Conservation (phyloP, 2,888 invertebrate genomes). For the Encarsia formosa region DNA sequence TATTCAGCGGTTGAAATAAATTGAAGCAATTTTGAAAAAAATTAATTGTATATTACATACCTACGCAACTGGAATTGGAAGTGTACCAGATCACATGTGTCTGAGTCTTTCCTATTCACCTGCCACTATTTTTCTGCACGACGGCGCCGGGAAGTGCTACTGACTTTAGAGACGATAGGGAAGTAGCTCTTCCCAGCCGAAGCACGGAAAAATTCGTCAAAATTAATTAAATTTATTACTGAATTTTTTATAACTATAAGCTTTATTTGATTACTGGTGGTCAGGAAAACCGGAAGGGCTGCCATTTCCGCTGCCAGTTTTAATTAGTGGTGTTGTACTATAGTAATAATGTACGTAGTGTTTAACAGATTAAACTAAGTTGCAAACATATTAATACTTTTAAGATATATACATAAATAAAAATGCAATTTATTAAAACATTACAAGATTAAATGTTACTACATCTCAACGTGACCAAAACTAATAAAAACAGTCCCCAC, state of each 20-base stretch:
- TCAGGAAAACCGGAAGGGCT: constrained; percentile 27
- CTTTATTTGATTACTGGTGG: constrained; percentile 25
- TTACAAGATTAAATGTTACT: constrained; percentile 14
- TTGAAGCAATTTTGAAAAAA: too few species aligned
- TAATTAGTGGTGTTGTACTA: constrained; percentile 28
- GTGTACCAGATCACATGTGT: too few species aligned
- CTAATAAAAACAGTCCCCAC: constrained; percentile 6
- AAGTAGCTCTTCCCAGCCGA: too few species aligned
- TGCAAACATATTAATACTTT: constrained; percentile 1
- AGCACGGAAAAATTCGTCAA: too few species aligned
- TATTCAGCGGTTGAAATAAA: constrained; percentile 9
- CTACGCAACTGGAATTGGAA: too few species aligned
- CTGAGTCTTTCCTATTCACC: too few species aligned
- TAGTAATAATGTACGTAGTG: constrained; percentile 26
- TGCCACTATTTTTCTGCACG: too few species aligned
- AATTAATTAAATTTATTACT: too few species aligned
- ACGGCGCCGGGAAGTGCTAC: too few species aligned
- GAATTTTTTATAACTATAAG: too few species aligned
- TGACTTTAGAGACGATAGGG: too few species aligned
- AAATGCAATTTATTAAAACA: constrained; percentile 16
- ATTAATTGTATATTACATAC: too few species aligned
- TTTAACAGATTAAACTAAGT: constrained; percentile 15
- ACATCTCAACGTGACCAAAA: constrained; percentile 10
- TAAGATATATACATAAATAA: constrained; percentile 1
- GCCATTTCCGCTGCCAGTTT: constrained; percentile 29